Conservation (phyloP, 2,797 vertebrate genomes). For the Emys orbicularis region DNA sequence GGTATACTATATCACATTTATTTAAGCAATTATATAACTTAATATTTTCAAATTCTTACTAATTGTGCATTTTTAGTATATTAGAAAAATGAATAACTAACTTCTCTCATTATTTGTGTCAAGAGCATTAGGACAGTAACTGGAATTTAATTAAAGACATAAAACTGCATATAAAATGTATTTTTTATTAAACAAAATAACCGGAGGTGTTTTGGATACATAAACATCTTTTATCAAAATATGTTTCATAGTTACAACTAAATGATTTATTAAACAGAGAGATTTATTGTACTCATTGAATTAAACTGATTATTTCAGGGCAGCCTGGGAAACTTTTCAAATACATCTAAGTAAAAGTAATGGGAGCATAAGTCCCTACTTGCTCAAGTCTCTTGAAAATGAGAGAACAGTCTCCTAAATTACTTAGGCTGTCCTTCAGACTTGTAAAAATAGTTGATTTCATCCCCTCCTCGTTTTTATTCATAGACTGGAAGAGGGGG, state of each 20-base stretch:
- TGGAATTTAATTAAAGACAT: not conserved
- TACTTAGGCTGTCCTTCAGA: not conserved
- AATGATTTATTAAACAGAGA: not conserved
- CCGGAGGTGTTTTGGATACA: not conserved
- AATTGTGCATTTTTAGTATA: not conserved
- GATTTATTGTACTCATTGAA: not conserved
- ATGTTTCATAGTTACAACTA: not conserved
- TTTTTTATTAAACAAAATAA: not conserved
- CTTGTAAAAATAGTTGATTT: too few relatives aligned
- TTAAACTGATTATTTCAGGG: not conserved
- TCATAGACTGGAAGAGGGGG: not conserved
- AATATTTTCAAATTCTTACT: not conserved
- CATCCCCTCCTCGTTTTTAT: not conserved
- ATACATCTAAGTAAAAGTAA: not conserved
- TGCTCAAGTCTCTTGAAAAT: not conserved
- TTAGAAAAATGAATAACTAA: not conserved
- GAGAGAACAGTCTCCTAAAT: not conserved
- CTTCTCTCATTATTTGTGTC: not conserved
- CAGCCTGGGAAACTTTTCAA: not conserved
- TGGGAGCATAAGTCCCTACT: not conserved
- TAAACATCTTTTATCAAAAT: not conserved
- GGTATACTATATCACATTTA: not conserved
- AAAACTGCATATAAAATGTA: not conserved
- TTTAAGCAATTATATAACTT: not conserved
- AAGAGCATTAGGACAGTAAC: not conserved